phyloP scores from a whole-genome alignment of 2,113 vertebrate genomes.

The Psilopogon haemacephalus region DNA sequence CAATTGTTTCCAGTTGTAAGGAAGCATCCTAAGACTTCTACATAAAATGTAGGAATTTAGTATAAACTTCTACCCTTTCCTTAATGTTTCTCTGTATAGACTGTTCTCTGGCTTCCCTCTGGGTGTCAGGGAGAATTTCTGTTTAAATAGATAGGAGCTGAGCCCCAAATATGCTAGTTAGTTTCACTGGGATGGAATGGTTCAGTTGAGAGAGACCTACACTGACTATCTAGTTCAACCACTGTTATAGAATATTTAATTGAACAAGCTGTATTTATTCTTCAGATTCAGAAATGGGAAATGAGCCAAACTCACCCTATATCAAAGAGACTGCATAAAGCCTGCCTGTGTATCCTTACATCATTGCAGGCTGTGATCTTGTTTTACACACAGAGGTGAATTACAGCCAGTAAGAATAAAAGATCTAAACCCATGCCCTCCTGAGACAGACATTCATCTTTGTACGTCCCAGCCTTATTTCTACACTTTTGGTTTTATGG shows the following conservation, averaged over 20 bases:
- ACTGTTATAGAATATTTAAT: fast-evolving
- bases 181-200: background rate
- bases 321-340: background rate
- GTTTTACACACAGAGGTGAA: background rate
- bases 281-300: background rate
- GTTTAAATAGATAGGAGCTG: background rate
- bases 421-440: background rate
- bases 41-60: background rate
- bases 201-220: background rate
- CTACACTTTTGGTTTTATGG: background rate
- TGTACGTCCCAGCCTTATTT: background rate
- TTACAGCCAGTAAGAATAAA: background rate
- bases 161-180: background rate
- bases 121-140: background rate
- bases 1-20: background rate
- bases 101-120: background rate
- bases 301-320: background rate
- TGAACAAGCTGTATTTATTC: background rate
- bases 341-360: background rate
- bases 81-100: background rate
- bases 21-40: background rate
- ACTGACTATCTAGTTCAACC: fast-evolving
- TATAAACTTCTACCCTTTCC: background rate
- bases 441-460: background rate
- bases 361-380: background rate